These are phyloP conservation scores for Hystrix brachyura DNA, from an alignment of 2,113 vertebrate genomes.

Conservation along the genomic window DNA sequence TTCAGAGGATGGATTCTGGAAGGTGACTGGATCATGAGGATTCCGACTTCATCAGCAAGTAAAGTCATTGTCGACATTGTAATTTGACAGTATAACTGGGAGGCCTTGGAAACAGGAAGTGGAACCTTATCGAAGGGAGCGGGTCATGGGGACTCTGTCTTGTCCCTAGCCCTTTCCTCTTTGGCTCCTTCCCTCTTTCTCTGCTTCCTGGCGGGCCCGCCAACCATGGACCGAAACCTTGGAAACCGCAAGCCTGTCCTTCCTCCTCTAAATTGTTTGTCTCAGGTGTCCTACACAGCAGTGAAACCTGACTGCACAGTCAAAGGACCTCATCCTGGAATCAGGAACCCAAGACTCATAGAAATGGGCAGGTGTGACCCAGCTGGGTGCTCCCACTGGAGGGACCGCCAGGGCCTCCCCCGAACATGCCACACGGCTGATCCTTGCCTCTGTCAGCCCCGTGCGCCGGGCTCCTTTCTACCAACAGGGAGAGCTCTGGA, in stretches of 20 bases:
- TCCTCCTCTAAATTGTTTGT: not conserved
- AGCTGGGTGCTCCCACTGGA: no score
- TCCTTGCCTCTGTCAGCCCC: not conserved
- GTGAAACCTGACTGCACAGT: not conserved
- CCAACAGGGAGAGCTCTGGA: not conserved
- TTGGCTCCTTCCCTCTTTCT: not conserved
- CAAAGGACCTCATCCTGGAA: not conserved
- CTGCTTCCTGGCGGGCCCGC: not conserved
- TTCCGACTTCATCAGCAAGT: not conserved
- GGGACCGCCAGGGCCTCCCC: not conserved
- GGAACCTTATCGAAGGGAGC: not conserved
- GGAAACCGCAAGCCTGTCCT: not conserved
- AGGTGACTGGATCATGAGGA: not conserved
- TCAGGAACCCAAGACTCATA: not conserved
- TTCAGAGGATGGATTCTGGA: not conserved
- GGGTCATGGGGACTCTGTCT: not conserved
- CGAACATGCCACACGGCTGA: not conserved
- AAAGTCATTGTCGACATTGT: not conserved
- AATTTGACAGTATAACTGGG: not conserved
- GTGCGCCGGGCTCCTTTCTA: not conserved
- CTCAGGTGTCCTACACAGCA: not conserved
- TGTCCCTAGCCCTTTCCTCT: not conserved
- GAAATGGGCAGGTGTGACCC: not conserved
- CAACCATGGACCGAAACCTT: not conserved
- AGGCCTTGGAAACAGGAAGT: not conserved